Percentiles rank a stretch among this genome's conserved stretches.
phyloP scores from a whole-genome alignment of 2,797 vertebrate species.

The Cottoperca gobio region DNA sequence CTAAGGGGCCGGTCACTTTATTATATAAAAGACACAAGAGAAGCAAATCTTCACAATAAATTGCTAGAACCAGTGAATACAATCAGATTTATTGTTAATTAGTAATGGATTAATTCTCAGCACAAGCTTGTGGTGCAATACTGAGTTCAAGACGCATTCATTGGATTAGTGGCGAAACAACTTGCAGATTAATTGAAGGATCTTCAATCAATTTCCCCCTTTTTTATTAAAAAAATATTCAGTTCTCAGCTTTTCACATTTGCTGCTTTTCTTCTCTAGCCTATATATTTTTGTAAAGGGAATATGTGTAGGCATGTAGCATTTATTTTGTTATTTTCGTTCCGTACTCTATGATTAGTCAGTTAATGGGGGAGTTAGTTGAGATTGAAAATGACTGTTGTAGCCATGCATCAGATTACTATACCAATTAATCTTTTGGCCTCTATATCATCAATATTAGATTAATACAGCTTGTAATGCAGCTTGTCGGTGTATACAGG shows the following conservation, averaged over 20 bases:
- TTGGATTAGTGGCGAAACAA: background rate
- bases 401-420: background rate
- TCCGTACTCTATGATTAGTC: background rate
- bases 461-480: background rate
- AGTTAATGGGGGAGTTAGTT: background rate
- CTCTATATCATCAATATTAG: background rate
- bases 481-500: background rate
- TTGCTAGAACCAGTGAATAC: background rate
- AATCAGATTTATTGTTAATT: background rate
- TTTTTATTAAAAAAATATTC: background rate
- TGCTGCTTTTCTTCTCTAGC: background rate
- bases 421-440: background rate
- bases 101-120: background rate
- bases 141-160: background rate
- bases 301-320: background rate
- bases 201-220: background rate
- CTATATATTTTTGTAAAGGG: background rate
- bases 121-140: background rate
- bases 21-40: background rate
- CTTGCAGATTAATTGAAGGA: background rate
- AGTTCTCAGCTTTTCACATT: background rate
- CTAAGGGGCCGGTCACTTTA: no score
- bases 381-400: background rate
- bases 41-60: background rate
- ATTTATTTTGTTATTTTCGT: slow-evolving; percentile 1